Conservation (phyloP, 2,797 vertebrate genomes). For the Acanthurus lineatus region DNA sequence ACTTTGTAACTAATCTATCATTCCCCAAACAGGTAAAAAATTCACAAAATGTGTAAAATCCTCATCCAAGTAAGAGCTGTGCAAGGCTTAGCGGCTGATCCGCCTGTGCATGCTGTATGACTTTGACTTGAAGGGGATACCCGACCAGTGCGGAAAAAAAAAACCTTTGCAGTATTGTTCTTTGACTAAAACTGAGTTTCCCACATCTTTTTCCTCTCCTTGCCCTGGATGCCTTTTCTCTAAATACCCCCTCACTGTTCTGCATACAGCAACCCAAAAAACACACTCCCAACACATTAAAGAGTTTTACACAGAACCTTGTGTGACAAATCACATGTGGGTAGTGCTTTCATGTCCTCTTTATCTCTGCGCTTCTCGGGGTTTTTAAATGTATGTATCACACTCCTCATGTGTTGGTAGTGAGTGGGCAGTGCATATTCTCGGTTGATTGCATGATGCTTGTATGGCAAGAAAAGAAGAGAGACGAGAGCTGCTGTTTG, state of each 20-base stretch:
- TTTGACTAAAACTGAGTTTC: slow-evolving; percentile 43
- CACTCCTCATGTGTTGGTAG: slow-evolving; percentile 69
- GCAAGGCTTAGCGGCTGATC: slow-evolving; percentile 67
- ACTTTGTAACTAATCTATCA: slow-evolving; percentile 67
- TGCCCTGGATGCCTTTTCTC: slow-evolving; percentile 67
- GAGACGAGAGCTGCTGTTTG: slow-evolving; percentile 45
- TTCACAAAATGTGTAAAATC: slow-evolving; percentile 88
- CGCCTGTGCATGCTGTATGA: slow-evolving; percentile 85
- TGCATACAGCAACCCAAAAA: slow-evolving; percentile 34
- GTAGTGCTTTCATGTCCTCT: slow-evolving; percentile 10
- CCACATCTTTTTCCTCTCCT: slow-evolving; percentile 34
- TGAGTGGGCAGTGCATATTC: slow-evolving; percentile 46
- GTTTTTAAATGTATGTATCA: slow-evolving; percentile 31
- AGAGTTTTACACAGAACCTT: slow-evolving; percentile 26
- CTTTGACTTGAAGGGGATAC: slow-evolving; percentile 53
- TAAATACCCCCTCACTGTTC: slow-evolving; percentile 36
- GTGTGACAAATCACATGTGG: slow-evolving; percentile 16
- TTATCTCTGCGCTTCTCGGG: slow-evolving; percentile 16
- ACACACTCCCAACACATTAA: slow-evolving; percentile 74
- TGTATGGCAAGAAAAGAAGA: slow-evolving; percentile 62
- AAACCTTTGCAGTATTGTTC: slow-evolving; percentile 23
- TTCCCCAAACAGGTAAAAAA: slow-evolving; percentile 89
- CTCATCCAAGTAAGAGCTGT: slow-evolving; percentile 87
- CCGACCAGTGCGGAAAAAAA: slow-evolving; percentile 39
- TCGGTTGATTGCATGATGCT: slow-evolving; percentile 74